Percentiles rank a stretch among this genome's conserved stretches.
Evolutionary conservation across 2,797 vertebrate genomes (phyloP).

Genomic region (Amblyraja radiata): DNA sequence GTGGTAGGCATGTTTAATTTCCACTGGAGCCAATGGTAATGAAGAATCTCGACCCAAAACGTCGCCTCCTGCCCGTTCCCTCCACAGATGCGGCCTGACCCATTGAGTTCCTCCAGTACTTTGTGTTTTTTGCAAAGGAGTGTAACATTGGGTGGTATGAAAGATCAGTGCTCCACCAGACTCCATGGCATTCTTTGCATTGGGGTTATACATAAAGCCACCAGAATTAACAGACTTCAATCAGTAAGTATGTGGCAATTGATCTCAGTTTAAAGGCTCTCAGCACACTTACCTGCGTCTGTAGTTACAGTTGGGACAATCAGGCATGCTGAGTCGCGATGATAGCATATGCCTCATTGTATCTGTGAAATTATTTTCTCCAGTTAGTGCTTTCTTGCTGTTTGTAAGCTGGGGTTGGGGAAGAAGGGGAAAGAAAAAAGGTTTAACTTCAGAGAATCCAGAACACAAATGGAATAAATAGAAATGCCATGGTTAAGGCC

Average conservation of each 20-base stretch:
- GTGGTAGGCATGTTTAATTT: neutral
- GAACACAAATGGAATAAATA: constrained; percentile 45
- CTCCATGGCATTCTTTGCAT: neutral
- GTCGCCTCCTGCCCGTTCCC: too few relatives aligned
- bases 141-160: neutral
- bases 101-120: too few relatives aligned
- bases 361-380: constrained; percentile 87
- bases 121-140: neutral
- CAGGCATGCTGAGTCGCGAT: constrained; percentile 82
- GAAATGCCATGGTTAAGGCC: neutral
- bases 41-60: too few relatives aligned
- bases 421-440: constrained; percentile 12
- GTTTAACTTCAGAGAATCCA: neutral
- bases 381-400: constrained; percentile 75
- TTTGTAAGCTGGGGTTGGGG: constrained; percentile 64
- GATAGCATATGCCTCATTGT: constrained; percentile 91
- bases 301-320: constrained; percentile 98
- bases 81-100: too few relatives aligned
- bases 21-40: neutral
- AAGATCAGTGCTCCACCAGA: neutral
- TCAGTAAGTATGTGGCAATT: neutral
- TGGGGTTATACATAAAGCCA: neutral
- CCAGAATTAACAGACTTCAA: neutral
- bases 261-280: neutral
- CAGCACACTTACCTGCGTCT: constrained; percentile 71